phyloP scores from a whole-genome alignment of 2,797 vertebrate species.

The Hippopotamyrus pictus region DNA sequence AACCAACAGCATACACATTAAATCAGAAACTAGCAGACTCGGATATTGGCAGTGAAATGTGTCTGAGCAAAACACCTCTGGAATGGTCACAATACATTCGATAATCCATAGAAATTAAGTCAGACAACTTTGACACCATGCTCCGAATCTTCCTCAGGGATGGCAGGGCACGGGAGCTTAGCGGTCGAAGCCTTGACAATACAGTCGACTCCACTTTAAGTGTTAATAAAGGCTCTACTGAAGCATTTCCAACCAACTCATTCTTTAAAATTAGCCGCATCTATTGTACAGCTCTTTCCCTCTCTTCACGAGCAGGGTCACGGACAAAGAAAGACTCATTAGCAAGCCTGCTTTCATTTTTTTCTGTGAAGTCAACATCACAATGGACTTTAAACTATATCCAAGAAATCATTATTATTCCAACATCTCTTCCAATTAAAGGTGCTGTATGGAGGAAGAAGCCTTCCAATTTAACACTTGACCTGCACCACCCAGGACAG shows the following conservation, averaged over 20 bases:
- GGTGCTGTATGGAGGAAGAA: not conserved
- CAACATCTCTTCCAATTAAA: not conserved
- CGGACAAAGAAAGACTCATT: not conserved
- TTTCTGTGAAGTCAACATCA: not conserved
- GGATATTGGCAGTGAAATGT: not conserved
- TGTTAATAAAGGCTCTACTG: not conserved
- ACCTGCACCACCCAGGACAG: not conserved
- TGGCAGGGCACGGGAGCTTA: not conserved
- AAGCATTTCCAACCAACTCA: not conserved
- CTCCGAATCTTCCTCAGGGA: not conserved
- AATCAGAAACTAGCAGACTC: not conserved
- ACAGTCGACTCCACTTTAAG: not conserved
- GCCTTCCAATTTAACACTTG: not conserved
- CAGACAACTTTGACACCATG: not conserved
- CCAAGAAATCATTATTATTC: not conserved
- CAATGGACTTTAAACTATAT: not conserved
- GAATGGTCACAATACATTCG: not conserved
- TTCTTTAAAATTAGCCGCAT: not conserved
- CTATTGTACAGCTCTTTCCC: not conserved
- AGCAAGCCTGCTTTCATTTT: not conserved
- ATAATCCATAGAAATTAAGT: conserved; percentile 1
- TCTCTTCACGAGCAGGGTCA: not conserved
- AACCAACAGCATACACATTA: not conserved
- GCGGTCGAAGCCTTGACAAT: not conserved
- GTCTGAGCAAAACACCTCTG: not conserved